Evolutionary conservation across 2,888 invertebrate genomes (phyloP).

Genomic region (Uropetala carovei): DNA sequence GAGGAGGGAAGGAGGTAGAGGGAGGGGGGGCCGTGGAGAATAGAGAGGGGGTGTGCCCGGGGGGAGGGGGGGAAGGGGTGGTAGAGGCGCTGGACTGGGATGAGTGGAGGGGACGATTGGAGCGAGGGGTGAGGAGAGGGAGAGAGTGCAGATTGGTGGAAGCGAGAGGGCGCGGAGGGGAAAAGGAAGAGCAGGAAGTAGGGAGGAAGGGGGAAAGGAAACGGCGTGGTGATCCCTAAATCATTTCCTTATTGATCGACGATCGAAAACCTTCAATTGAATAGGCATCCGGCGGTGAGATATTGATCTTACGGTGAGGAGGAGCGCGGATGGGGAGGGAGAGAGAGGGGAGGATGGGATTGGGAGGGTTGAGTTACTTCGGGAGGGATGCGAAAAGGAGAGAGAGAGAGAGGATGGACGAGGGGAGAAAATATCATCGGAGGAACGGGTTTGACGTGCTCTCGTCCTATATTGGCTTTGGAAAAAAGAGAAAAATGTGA

Average conservation of each 20-base stretch:
- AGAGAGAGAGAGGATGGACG: not conserved
- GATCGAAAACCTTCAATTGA: constrained; percentile 60
- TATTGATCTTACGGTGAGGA: constrained; percentile 27
- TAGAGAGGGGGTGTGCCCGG: not conserved
- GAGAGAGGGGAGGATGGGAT: not conserved
- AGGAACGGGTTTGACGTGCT: not conserved
- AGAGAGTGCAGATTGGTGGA: not conserved
- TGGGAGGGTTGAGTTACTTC: not conserved
- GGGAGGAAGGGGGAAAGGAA: constrained; percentile 15
- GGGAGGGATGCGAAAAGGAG: not conserved
- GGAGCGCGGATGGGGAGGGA: not conserved
- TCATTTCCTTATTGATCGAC: constrained; percentile 56
- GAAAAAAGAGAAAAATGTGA: not conserved
- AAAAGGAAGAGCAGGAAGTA: not conserved
- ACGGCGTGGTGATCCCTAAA: constrained; percentile 32
- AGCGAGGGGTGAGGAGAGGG: not conserved
- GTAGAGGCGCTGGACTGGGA: not conserved
- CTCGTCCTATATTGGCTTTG: not conserved
- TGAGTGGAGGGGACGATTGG: not conserved
- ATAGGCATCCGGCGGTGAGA: constrained; percentile 42
- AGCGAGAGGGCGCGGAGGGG: not conserved
- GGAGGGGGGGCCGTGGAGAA: not conserved
- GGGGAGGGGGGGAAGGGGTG: not conserved
- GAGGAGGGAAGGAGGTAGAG: not conserved
- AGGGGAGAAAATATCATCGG: constrained; percentile 7